Evolutionary conservation across 2,888 invertebrate genomes (phyloP).

Genomic region (Pyrgus malvae): DNA sequence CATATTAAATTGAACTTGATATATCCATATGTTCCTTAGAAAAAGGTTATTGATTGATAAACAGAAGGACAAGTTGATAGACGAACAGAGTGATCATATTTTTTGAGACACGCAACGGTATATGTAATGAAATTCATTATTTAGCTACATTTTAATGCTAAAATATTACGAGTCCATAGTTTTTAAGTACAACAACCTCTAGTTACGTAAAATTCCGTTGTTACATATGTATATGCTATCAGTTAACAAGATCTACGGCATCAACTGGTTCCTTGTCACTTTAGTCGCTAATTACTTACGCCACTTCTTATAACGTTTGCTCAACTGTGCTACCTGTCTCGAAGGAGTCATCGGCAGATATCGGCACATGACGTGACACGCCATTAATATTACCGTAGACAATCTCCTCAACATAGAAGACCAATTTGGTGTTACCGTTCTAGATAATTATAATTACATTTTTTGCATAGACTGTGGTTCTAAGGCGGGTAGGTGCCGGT

Average conservation of each 20-base stretch:
- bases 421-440: conserved; percentile 75
- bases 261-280: conserved; percentile 33
- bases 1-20: no score
- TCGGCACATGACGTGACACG: conserved; percentile 51
- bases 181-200: conserved; percentile 24
- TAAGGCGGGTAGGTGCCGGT: conserved; percentile 68
- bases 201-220: conserved; percentile 22
- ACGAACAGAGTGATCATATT: no score
- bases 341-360: conserved; percentile 45
- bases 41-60: not conserved
- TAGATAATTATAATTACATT: conserved; percentile 65
- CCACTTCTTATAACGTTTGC: conserved; percentile 32
- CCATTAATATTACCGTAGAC: conserved; percentile 60
- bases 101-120: no score
- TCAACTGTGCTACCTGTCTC: conserved; percentile 27
- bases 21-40: no score
- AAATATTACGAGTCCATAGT: conserved; percentile 34
- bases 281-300: conserved; percentile 35
- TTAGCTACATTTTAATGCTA: no score
- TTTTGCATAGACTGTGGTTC: conserved; percentile 54
- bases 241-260: conserved; percentile 10
- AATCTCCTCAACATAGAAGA: conserved; percentile 53
- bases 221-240: conserved; percentile 24
- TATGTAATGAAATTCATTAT: no score
- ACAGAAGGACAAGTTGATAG: no score